Conservation (phyloP, 2,888 invertebrate species). For the Onchidella celtica region DNA sequence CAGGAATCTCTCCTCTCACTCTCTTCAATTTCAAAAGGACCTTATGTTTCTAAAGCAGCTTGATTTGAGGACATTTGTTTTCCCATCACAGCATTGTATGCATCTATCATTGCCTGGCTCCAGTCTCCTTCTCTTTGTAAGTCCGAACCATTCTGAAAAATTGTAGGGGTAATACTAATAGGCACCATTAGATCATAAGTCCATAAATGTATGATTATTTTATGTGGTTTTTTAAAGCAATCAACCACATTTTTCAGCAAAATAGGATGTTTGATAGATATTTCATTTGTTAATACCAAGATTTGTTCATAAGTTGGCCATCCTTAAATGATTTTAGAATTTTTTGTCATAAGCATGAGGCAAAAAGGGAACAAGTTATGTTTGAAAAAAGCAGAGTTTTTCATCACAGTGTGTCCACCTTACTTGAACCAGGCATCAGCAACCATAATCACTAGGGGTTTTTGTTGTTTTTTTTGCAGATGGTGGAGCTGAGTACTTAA, state of each 20-base stretch:
- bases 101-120: background rate
- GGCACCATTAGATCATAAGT: background rate
- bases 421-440: too few species aligned
- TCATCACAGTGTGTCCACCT: too few species aligned
- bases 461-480: too few species aligned
- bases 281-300: background rate
- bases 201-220: background rate
- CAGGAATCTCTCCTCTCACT: background rate
- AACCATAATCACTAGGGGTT: too few species aligned
- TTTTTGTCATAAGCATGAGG: too few species aligned
- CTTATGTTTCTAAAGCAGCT: background rate
- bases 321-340: background rate
- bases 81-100: background rate
- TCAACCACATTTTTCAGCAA: background rate
- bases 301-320: background rate
- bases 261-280: background rate
- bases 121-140: background rate
- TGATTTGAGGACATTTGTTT: background rate
- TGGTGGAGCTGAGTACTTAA: too few species aligned
- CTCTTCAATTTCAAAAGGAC: background rate
- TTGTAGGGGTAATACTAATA: background rate
- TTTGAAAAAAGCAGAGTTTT: too few species aligned
- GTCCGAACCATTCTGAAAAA: background rate
- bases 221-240: background rate
- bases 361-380: too few species aligned